phyloP scores from a whole-genome alignment of 2,113 vertebrate genomes.

The Amblyopsis rosae region DNA sequence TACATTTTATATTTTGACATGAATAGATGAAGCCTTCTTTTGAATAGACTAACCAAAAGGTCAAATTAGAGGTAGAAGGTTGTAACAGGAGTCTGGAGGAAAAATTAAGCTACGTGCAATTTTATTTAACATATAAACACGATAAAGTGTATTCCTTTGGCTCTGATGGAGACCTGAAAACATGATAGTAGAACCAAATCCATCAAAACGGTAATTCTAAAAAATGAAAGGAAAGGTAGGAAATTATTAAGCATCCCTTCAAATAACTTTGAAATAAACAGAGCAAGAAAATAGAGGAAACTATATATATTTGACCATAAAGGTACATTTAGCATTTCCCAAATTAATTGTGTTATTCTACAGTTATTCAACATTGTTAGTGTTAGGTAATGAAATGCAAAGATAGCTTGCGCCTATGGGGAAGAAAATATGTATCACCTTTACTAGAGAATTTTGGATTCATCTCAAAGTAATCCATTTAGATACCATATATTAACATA shows the following conservation, averaged over 20 bases:
- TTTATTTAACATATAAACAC: slow-evolving; percentile 50
- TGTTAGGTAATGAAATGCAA: background rate
- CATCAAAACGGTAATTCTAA: background rate
- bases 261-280: background rate
- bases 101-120: slow-evolving; percentile 31
- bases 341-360: background rate
- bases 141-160: slow-evolving; percentile 9
- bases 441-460: background rate
- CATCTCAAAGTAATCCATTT: no score
- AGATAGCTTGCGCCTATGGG: background rate
- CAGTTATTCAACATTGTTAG: background rate
- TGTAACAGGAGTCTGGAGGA: slow-evolving; percentile 40
- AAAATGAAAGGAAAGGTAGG: background rate
- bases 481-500: no score
- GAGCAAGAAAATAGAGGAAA: no score
- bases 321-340: background rate
- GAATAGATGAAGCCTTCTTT: background rate
- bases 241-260: background rate
- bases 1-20: background rate
- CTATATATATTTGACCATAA: background rate
- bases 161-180: slow-evolving; percentile 12
- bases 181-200: slow-evolving; percentile 20
- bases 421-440: background rate
- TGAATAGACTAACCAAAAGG: slow-evolving; percentile 3
- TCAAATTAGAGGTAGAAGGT: background rate